Base-by-base conservation (phyloP, 1,140 invertebrate species). In the Eumaeus atala region DNA sequence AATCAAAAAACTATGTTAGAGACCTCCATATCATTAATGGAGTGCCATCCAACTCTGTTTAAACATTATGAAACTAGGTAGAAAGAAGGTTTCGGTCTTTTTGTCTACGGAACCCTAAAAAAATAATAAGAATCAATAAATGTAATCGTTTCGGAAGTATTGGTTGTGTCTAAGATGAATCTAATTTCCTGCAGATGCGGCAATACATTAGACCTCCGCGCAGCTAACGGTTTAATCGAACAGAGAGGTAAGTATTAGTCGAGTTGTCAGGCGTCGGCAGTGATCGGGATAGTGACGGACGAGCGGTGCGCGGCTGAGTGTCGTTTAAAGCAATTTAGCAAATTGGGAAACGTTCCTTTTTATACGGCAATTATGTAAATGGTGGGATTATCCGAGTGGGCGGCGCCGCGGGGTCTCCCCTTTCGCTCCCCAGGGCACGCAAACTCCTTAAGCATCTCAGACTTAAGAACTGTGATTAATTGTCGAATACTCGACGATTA, bases 321-420 rank as follows among this genome's bases (percentile, higher is more conserved):
- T 81, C 78, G 70, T 81, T 86, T 75, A 63, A 70, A 86, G 76
- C 77, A 84, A 86, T 86, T 86, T 86, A 77, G 70, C 79, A 86
- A 86, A 86, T 86, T 86, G 83, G 73, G 72, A 84, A 84, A 73
- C 79, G 72, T 73, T 78, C 71, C 64, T 84, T 86, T 86, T 86
- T 86, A 84, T 86, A 82, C 79, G 77, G 74, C 81, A 86, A 86
- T 86, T 86, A 86, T 86, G 83, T 86, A 86, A 86, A 86, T 86
- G 79, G 83, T 73, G 73, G 76, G 80, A 84, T 86, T 84, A 84
- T 83, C 72, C 74, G 64, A 72, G 71, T 80, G 72, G 81, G 81
- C 74, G 81, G 80, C 64, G 76, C 75, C 71, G 65, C 63, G 69
- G 64, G 74, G 72, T 80, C 67, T 73, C 70, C 70, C 72, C 74